Percentiles rank a stretch among this genome's conserved stretches.
These are phyloP conservation scores for Caenorhabditis latens DNA, from an alignment of 1,140 invertebrate genomes.

Conservation along the genomic window DNA sequence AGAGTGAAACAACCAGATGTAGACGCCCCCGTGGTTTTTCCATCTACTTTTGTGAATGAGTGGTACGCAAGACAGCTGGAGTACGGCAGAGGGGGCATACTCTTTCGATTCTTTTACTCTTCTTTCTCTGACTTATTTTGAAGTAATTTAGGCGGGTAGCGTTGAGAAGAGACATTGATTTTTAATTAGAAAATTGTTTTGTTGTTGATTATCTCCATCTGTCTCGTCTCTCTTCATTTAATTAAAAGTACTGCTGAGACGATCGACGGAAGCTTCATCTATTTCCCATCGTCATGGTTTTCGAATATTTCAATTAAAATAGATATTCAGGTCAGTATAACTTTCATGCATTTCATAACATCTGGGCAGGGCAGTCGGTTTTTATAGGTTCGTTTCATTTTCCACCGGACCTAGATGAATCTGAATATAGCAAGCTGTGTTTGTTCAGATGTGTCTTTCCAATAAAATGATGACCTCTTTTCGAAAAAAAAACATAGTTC, in stretches of 20 bases:
- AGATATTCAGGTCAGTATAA: not conserved
- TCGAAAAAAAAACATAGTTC: too few species aligned
- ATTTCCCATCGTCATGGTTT: not conserved
- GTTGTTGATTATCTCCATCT: slow-evolving; percentile 25
- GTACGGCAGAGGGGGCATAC: not conserved
- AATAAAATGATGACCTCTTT: too few species aligned
- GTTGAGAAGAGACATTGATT: not conserved
- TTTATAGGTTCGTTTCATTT: too few species aligned
- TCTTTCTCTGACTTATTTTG: slow-evolving; percentile 6
- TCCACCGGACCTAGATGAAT: too few species aligned
- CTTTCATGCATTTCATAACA: too few species aligned
- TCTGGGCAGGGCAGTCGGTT: too few species aligned
- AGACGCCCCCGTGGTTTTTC: not conserved
- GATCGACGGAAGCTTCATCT: not conserved
- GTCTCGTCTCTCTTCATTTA: slow-evolving; percentile 10
- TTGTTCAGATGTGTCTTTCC: too few species aligned
- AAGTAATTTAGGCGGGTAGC: slow-evolving; percentile 16
- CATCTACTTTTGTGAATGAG: slow-evolving; percentile 43
- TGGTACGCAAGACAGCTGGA: slow-evolving; percentile 19
- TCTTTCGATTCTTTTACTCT: not conserved
- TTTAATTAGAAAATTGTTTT: slow-evolving; percentile 45
- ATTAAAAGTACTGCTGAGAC: not conserved
- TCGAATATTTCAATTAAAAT: not conserved
- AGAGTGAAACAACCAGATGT: slow-evolving; percentile 9
- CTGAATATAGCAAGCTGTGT: too few species aligned